These are phyloP conservation scores for Diplogasteroides magnus DNA, from an alignment of 1,140 invertebrate species.

Conservation along the genomic window DNA sequence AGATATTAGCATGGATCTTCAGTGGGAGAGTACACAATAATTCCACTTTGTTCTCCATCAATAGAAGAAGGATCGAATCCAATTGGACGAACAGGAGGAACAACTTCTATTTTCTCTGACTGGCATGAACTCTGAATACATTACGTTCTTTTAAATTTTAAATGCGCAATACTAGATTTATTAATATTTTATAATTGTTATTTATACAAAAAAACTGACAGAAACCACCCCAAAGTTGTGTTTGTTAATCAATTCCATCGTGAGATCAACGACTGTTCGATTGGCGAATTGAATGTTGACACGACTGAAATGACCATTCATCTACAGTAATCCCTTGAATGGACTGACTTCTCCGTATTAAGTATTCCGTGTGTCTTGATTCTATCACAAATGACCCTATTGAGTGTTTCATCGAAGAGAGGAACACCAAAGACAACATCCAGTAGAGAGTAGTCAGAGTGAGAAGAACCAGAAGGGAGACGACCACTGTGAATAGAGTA, in stretches of 20 bases:
- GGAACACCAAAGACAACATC: slow-evolving; percentile 53
- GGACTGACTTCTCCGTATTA: slow-evolving; percentile 37
- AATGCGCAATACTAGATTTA: background rate
- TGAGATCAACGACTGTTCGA: slow-evolving; percentile 13
- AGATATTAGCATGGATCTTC: no score
- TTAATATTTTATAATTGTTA: background rate
- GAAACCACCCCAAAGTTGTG: slow-evolving; percentile 14
- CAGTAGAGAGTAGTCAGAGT: background rate
- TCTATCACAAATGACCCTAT: slow-evolving; percentile 43
- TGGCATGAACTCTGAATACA: background rate
- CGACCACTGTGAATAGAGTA: no score
- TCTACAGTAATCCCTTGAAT: slow-evolving; percentile 7
- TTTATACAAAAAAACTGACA: slow-evolving; percentile 3
- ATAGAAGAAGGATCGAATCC: background rate
- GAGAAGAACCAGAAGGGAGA: background rate
- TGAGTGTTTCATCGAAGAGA: slow-evolving; percentile 46
- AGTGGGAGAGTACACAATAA: background rate
- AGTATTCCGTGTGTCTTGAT: slow-evolving; percentile 37
- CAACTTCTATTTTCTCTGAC: slow-evolving; percentile 3
- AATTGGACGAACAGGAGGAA: slow-evolving; percentile 7
- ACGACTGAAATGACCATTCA: slow-evolving; percentile 27
- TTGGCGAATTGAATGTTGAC: slow-evolving; percentile 40
- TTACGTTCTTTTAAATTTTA: background rate
- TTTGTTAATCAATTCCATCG: slow-evolving; percentile 18
- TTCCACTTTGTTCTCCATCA: no score